These are phyloP conservation scores for Takifugu flavidus DNA, from an alignment of 2,113 vertebrate species.

Conservation along the genomic window DNA sequence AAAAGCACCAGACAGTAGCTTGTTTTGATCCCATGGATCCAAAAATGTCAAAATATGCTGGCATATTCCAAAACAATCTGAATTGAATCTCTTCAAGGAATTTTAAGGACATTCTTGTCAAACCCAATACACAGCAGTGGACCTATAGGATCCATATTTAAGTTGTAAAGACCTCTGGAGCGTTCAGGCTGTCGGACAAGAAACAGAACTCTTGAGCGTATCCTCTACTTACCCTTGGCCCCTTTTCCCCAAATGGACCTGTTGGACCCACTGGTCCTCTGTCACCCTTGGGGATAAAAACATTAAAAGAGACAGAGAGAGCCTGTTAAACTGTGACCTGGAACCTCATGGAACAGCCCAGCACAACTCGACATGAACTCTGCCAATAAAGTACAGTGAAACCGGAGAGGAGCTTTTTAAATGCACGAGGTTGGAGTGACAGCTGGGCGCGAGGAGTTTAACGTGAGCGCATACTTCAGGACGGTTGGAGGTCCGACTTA, in stretches of 20 bases:
- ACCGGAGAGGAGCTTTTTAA: conserved; percentile 33
- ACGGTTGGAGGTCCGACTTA: conserved; percentile 21
- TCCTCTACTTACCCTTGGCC: conserved; percentile 80
- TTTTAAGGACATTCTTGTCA: too few species aligned
- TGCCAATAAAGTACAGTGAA: conserved; percentile 34
- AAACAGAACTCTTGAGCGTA: conserved; percentile 5
- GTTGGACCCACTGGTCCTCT: conserved; percentile 87
- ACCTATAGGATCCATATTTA: too few species aligned
- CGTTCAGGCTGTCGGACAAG: conserved; percentile 6
- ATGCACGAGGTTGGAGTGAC: conserved; percentile 19
- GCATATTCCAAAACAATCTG: too few species aligned
- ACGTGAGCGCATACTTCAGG: conserved; percentile 20
- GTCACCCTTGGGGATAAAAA: conserved; percentile 81
- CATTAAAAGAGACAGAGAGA: conserved; percentile 8
- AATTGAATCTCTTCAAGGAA: too few species aligned
- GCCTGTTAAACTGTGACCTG: conserved; percentile 39
- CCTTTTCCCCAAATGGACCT: conserved; percentile 89
- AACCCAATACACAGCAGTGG: too few species aligned
- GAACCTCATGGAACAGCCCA: conserved; percentile 16
- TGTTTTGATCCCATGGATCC: not conserved
- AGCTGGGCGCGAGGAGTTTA: conserved; percentile 31
- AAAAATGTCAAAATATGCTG: not conserved
- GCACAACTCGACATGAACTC: not conserved
- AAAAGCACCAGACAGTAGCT: conserved; percentile 3
- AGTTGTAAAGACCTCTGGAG: not conserved